Conservation (phyloP, 2,888 invertebrate species). For the Hypomecis atomaria region DNA sequence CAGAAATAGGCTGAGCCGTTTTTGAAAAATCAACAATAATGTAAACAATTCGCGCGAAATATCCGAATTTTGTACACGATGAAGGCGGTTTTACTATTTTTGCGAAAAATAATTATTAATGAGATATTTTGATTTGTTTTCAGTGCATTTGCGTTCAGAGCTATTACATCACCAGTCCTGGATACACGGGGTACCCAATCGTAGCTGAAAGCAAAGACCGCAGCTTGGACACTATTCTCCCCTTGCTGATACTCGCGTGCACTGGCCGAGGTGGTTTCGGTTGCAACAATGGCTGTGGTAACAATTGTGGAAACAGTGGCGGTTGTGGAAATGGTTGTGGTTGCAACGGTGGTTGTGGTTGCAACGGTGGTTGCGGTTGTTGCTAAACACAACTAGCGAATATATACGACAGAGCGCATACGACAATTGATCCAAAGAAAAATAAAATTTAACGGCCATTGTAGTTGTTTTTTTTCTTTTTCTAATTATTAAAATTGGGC, state of each 20-base stretch:
- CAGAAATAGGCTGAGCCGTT: too few species aligned
- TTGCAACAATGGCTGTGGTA: constrained; percentile 33
- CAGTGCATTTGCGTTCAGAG: constrained; percentile 38
- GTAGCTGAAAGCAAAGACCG: constrained; percentile 21
- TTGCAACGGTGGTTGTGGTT: constrained; percentile 38
- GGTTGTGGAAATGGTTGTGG: constrained; percentile 39
- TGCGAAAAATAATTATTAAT: too few species aligned
- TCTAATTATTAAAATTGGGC: neutral
- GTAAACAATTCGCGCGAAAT: too few species aligned
- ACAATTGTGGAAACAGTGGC: constrained; percentile 42
- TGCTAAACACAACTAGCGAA: constrained; percentile 17
- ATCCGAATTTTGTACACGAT: too few species aligned
- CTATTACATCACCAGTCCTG: constrained; percentile 24
- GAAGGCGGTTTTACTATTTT: too few species aligned
- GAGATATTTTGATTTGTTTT: constrained; percentile 13
- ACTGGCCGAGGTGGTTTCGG: constrained; percentile 33
- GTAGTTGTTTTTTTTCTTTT: neutral
- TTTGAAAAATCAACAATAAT: too few species aligned
- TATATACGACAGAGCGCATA: neutral
- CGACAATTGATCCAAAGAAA: neutral
- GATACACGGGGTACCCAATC: constrained; percentile 37
- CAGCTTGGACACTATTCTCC: constrained; percentile 34
- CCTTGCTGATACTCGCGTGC: constrained; percentile 36
- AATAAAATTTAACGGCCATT: neutral
- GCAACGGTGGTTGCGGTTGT: constrained; percentile 37